Evolutionary conservation across 2,113 vertebrate genomes (phyloP).

Genomic region (Pedetes capensis): DNA sequence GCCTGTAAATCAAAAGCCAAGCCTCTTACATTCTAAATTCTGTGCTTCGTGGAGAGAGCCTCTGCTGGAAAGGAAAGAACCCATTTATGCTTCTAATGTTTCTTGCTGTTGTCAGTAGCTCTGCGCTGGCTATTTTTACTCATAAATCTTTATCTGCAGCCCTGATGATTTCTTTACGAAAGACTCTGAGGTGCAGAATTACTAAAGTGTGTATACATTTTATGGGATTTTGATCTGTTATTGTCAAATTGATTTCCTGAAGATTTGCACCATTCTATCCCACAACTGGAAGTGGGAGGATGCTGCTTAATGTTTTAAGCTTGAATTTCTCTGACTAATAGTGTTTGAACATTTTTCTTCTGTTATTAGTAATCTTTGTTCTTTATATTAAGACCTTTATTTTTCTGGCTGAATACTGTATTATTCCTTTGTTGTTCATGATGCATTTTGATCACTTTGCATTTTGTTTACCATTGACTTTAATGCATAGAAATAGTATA

Average conservation of each 20-base stretch:
- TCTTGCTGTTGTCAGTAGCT: slow-evolving; percentile 62
- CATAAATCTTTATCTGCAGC: slow-evolving; percentile 56
- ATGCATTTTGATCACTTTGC: slow-evolving; percentile 12
- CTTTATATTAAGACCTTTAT: slow-evolving; percentile 20
- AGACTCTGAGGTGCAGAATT: slow-evolving; percentile 52
- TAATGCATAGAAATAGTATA: slow-evolving; percentile 29
- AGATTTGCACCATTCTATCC: background rate
- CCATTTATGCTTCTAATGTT: slow-evolving; percentile 62
- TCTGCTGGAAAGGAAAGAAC: slow-evolving; percentile 54
- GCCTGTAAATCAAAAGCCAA: slow-evolving; percentile 67
- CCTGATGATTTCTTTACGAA: slow-evolving; percentile 63
- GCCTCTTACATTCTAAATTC: slow-evolving; percentile 62
- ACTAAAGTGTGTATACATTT: slow-evolving; percentile 34
- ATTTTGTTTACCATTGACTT: slow-evolving; percentile 36
- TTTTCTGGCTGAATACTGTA: slow-evolving; percentile 40
- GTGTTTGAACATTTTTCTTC: background rate
- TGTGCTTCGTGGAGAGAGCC: slow-evolving; percentile 42
- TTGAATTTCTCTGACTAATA: slow-evolving; percentile 40
- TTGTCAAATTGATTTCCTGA: slow-evolving; percentile 53
- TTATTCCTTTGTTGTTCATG: slow-evolving; percentile 10
- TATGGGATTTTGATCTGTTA: slow-evolving; percentile 44
- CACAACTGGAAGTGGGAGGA: background rate
- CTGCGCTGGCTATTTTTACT: slow-evolving; percentile 50
- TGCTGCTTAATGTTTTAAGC: slow-evolving; percentile 25
- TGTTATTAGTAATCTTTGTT: slow-evolving; percentile 30